Evolutionary conservation across 2,113 vertebrate species (phyloP).

Genomic region (Nyctibius bracteatus): DNA sequence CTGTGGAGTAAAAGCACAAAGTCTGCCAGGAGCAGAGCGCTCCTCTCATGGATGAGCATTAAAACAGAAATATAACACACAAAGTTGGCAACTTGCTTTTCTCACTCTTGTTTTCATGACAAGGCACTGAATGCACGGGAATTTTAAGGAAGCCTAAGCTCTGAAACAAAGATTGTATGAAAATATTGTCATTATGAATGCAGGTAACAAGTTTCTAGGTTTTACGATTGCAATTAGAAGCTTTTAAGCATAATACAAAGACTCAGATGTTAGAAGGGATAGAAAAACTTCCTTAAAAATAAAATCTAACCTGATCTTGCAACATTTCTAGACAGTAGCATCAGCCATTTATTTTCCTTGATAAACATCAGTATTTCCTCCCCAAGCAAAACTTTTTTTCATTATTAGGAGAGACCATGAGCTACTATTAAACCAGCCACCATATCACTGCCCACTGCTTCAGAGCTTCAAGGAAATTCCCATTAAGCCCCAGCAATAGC

Average conservation of each 20-base stretch:
- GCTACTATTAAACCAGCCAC: not conserved
- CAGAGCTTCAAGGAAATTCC: not conserved
- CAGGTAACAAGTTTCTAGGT: not conserved
- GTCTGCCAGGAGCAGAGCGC: not conserved
- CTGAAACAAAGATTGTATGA: not conserved
- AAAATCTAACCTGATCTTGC: not conserved
- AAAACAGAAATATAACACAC: not conserved
- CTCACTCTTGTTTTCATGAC: not conserved
- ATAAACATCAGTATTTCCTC: not conserved
- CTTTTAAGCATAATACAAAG: not conserved
- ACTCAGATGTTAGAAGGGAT: not conserved
- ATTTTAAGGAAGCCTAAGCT: not conserved
- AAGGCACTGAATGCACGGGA: not conserved
- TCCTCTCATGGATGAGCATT: not conserved
- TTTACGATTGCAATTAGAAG: not conserved
- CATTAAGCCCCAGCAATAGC: not conserved
- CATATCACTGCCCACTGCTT: not conserved
- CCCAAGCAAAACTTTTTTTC: not conserved
- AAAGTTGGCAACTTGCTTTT: not conserved
- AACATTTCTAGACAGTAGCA: not conserved
- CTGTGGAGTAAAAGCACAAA: not conserved
- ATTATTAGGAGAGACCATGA: not conserved
- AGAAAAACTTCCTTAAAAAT: not conserved
- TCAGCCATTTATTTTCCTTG: not conserved
- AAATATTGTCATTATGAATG: not conserved